Percentiles rank a stretch among this genome's conserved stretches.
These are phyloP conservation scores for Pogonus chalceus DNA, from an alignment of 1,140 invertebrate genomes.

Conservation along the genomic window DNA sequence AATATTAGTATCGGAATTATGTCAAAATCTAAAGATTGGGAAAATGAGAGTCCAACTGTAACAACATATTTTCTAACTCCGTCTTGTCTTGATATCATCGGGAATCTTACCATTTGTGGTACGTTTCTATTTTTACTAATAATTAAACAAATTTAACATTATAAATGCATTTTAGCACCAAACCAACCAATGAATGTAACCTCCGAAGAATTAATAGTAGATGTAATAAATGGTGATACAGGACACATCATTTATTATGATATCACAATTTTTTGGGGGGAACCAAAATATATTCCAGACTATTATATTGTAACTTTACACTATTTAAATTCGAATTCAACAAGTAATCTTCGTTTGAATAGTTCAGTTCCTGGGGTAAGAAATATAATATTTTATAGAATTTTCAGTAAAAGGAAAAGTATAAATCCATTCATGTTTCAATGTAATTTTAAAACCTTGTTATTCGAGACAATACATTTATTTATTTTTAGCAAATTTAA, in stretches of 20 bases:
- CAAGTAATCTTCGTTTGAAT: too few species aligned
- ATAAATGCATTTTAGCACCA: conserved; percentile 27
- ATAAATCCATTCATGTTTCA: too few species aligned
- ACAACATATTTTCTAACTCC: conserved; percentile 26
- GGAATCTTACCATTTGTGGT: conserved; percentile 32
- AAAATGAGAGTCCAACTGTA: conserved; percentile 16
- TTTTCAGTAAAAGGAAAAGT: too few species aligned
- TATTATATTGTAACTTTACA: conserved; percentile 35
- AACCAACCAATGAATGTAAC: conserved; percentile 22
- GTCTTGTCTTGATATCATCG: conserved; percentile 30
- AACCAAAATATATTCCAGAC: conserved; percentile 31
- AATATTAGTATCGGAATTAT: conserved; percentile 26
- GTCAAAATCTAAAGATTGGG: conserved; percentile 18
- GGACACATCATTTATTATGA: conserved; percentile 18
- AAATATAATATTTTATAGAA: too few species aligned
- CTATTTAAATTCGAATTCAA: too few species aligned
- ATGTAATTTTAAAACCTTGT: too few species aligned
- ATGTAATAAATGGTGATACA: not conserved
- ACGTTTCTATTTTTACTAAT: conserved; percentile 11
- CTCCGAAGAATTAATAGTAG: conserved; percentile 21
- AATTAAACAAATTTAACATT: not conserved
- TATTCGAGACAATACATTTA: too few species aligned
- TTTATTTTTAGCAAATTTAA: too few species aligned
- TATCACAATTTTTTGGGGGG: conserved; percentile 32
- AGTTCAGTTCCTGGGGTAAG: too few species aligned